Evolutionary conservation across 1,140 invertebrate species (phyloP).

Genomic region (Caenorhabditis remanei): DNA sequence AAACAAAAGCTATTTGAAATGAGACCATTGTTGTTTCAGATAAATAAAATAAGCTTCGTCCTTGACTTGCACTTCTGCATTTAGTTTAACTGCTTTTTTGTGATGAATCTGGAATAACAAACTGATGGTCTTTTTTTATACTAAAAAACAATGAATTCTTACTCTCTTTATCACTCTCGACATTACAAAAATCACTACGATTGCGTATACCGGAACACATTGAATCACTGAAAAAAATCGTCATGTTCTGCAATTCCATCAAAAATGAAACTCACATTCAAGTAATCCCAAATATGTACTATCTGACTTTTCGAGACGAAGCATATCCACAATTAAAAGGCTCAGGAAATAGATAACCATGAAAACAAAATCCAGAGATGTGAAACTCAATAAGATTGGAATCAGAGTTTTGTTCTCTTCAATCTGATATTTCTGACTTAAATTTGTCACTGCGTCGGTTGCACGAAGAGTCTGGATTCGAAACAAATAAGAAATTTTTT

Average conservation of each 20-base stretch:
- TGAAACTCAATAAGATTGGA: neutral
- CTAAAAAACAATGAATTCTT: neutral
- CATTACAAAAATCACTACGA: neutral
- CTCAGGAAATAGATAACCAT: neutral
- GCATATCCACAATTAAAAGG: neutral
- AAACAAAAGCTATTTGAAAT: neutral
- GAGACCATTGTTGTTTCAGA: constrained; percentile 26
- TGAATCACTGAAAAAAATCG: neutral
- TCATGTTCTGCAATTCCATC: neutral
- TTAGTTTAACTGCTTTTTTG: neutral
- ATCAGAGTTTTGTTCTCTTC: constrained; percentile 30
- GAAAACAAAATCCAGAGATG: neutral
- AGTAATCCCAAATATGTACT: too few species aligned
- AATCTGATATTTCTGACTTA: constrained; percentile 11
- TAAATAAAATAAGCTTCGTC: neutral
- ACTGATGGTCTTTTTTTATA: too few species aligned
- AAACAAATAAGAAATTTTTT: too few species aligned
- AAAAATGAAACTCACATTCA: too few species aligned
- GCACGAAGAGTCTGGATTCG: neutral
- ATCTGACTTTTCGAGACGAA: neutral
- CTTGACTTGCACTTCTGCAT: neutral
- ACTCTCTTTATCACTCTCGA: neutral
- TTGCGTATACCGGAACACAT: neutral
- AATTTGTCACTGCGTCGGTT: neutral
- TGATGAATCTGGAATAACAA: neutral